phyloP scores from a whole-genome alignment of 2,888 invertebrate genomes.

The Notodonta ziczac region DNA sequence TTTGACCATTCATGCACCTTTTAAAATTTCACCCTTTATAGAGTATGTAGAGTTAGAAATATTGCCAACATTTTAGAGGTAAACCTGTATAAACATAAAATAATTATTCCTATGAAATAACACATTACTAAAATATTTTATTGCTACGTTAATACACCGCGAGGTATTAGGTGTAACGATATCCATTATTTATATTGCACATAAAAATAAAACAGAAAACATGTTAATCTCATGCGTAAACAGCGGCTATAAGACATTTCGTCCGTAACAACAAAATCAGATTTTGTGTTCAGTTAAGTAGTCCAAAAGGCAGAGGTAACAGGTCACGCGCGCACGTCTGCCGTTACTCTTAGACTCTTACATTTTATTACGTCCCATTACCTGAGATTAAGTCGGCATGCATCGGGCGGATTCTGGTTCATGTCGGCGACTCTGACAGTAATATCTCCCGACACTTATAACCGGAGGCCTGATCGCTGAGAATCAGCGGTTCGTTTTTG shows the following conservation, averaged over 20 bases:
- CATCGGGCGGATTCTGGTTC: conserved; percentile 70
- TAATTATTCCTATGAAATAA: no score
- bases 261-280: conserved; percentile 49
- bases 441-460: conserved; percentile 56
- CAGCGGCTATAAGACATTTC: conserved; percentile 22
- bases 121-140: no score
- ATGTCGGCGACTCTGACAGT: conserved; percentile 59
- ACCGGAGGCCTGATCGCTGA: conserved; percentile 14
- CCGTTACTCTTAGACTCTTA: conserved; percentile 77
- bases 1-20: no score
- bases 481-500: not conserved
- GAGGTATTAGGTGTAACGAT: not conserved
- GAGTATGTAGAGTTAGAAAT: no score
- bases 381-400: conserved; percentile 77
- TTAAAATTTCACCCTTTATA: no score
- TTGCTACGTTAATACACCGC: no score
- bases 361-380: conserved; percentile 81
- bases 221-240: conserved; percentile 13
- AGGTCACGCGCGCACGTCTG: conserved; percentile 80
- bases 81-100: no score
- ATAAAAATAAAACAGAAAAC: conserved; percentile 2
- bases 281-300: conserved; percentile 63
- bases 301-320: conserved; percentile 67
- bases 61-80: no score
- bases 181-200: conserved; percentile 8